Evolutionary conservation across 2,888 invertebrate species (phyloP).

Genomic region (Drosophila emarginata): DNA sequence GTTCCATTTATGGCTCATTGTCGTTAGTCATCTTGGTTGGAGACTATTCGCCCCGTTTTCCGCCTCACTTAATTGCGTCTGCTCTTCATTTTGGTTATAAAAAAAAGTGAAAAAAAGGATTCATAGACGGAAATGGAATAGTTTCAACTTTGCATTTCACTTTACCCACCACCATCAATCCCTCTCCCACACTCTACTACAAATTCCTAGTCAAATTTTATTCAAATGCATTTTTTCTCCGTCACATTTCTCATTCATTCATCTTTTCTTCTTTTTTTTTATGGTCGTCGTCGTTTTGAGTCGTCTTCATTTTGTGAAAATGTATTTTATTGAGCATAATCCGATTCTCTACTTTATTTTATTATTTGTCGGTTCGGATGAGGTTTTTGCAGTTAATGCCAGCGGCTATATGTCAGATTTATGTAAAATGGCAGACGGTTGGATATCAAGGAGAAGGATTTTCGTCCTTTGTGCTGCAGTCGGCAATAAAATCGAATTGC

Average conservation of each 20-base stretch:
- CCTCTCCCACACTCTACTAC: too few species aligned
- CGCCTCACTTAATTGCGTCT: slow-evolving; percentile 56
- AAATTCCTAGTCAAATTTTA: neutral
- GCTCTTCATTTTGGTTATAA: slow-evolving; percentile 63
- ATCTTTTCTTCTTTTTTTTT: slow-evolving; percentile 1
- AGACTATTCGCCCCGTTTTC: neutral
- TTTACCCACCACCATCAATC: too few species aligned
- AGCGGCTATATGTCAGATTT: neutral
- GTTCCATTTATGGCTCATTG: neutral
- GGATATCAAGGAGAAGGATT: neutral
- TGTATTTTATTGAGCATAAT: slow-evolving; percentile 6
- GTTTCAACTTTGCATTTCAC: neutral
- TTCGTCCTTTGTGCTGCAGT: slow-evolving; percentile 5
- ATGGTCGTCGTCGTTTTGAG: neutral
- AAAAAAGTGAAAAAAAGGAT: slow-evolving; percentile 20
- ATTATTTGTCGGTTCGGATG: neutral
- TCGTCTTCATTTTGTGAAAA: slow-evolving; percentile 2
- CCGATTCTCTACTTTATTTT: neutral
- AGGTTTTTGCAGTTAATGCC: neutral
- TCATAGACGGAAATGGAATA: slow-evolving; percentile 4
- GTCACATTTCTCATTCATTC: neutral
- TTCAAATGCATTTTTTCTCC: neutral
- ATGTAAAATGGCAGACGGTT: neutral
- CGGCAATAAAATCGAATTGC: slow-evolving; percentile 14
- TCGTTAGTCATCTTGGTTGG: neutral